phyloP scores from a whole-genome alignment of 1,140 invertebrate species.

The Pogonomyrmex californicus region DNA sequence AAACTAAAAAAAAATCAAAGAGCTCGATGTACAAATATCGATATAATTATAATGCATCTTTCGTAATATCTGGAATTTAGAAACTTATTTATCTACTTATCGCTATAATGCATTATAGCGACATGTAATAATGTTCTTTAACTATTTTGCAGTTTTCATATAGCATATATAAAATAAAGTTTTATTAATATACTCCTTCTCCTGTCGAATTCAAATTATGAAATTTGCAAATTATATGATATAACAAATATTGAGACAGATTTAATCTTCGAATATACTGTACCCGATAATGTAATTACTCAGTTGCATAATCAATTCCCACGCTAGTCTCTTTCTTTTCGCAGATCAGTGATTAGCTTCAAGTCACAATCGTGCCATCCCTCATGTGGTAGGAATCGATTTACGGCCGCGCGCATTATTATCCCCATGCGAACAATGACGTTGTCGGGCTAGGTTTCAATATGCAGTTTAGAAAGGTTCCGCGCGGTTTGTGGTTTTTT shows the following conservation, averaged over 20 bases:
- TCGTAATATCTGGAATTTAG: not conserved
- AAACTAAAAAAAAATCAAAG: not conserved
- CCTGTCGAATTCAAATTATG: not conserved
- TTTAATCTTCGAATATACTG: not conserved
- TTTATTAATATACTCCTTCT: not conserved
- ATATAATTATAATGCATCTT: not conserved
- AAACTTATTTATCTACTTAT: not conserved
- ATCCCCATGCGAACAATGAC: conserved; percentile 40
- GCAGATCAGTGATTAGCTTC: conserved; percentile 19
- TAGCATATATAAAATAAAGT: not conserved
- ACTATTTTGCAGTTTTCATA: not conserved
- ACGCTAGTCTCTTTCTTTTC: conserved; percentile 1
- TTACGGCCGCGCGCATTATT: conserved; percentile 37
- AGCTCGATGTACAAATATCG: not conserved
- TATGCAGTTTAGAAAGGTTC: conserved; percentile 64
- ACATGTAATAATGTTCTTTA: not conserved
- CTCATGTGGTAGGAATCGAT: conserved; percentile 17
- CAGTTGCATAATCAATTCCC: conserved; percentile 42
- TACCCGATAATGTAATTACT: not conserved
- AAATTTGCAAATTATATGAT: no score
- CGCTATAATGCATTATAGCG: not conserved
- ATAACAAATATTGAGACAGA: not conserved
- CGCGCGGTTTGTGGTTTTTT: conserved; percentile 53
- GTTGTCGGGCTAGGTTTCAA: conserved; percentile 39
- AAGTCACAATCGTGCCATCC: not conserved